A percentile compares a stretch with the other conserved stretches of the same genome.
Evolutionary conservation across 1,140 invertebrate species (phyloP).

Genomic region (Goniozus legneri): DNA sequence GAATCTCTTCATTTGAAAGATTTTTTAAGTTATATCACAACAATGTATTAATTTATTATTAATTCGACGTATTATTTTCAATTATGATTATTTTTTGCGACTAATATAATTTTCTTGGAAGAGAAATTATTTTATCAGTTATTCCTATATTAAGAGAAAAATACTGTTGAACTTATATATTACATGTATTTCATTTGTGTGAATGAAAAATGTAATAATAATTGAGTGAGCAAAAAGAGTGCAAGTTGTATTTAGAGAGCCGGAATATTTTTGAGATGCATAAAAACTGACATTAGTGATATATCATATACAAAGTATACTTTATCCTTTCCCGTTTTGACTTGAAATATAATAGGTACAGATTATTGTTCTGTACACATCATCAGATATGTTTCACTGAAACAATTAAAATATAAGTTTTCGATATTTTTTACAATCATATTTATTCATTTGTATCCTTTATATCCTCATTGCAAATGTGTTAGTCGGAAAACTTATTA

Average conservation of each 20-base stretch:
- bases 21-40: too few species aligned
- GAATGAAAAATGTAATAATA: constrained; percentile 12
- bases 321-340: constrained; percentile 17
- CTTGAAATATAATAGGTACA: constrained; percentile 8
- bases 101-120: too few species aligned
- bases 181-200: constrained; percentile 1
- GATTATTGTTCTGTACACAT: too few species aligned
- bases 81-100: too few species aligned
- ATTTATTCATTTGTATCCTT: too few species aligned
- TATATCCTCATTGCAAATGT: too few species aligned
- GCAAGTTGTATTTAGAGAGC: constrained; percentile 14
- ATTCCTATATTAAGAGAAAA: too few species aligned
- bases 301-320: constrained; percentile 28
- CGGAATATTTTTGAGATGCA: constrained; percentile 35
- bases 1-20: too few species aligned
- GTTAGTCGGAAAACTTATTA: background rate
- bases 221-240: background rate
- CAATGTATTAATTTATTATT: too few species aligned
- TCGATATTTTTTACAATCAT: constrained; percentile 51
- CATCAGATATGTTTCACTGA: constrained; percentile 36
- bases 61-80: too few species aligned
- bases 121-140: too few species aligned
- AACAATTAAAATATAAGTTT: constrained; percentile 46
- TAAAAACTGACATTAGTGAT: constrained; percentile 29
- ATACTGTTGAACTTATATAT: background rate